Percentiles rank a stretch among this genome's conserved stretches.
Evolutionary conservation across 2,888 invertebrate genomes (phyloP).

Genomic region (Myopa tessellatipennis): DNA sequence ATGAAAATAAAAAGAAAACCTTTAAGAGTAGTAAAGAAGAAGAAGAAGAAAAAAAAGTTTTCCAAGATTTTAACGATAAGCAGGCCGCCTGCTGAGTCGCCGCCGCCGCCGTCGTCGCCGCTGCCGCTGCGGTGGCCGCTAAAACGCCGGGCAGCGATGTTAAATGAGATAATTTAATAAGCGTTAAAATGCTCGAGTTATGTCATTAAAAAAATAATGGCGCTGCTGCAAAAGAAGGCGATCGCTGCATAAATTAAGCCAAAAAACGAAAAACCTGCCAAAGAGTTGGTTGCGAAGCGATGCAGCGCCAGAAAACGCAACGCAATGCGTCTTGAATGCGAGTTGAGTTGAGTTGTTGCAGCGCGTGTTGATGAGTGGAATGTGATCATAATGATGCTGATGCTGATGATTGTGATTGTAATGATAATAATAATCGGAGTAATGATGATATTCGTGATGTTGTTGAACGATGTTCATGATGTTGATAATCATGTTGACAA

Average conservation of each 20-base stretch:
- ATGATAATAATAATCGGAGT: neutral
- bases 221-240: neutral
- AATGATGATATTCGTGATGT: neutral
- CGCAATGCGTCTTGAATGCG: too few relatives aligned
- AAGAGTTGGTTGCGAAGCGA: neutral
- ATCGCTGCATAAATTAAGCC: neutral
- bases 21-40: too few relatives aligned
- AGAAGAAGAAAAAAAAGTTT: neutral
- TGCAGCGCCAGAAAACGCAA: slow-evolving; percentile 3
- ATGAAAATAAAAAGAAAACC: too few relatives aligned
- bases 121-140: neutral
- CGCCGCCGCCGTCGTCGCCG: neutral
- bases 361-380: slow-evolving; percentile 9
- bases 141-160: slow-evolving; percentile 6
- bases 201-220: slow-evolving; percentile 61
- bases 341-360: neutral
- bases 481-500: slow-evolving; percentile 1
- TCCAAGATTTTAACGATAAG: slow-evolving; percentile 15
- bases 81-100: neutral
- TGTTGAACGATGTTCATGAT: neutral
- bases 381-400: neutral
- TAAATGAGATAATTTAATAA: slow-evolving; percentile 68
- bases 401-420: neutral
- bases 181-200: slow-evolving; percentile 67
- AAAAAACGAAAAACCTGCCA: neutral